These are phyloP conservation scores for Linepithema humile DNA, from an alignment of 1,140 invertebrate genomes.

Conservation along the genomic window DNA sequence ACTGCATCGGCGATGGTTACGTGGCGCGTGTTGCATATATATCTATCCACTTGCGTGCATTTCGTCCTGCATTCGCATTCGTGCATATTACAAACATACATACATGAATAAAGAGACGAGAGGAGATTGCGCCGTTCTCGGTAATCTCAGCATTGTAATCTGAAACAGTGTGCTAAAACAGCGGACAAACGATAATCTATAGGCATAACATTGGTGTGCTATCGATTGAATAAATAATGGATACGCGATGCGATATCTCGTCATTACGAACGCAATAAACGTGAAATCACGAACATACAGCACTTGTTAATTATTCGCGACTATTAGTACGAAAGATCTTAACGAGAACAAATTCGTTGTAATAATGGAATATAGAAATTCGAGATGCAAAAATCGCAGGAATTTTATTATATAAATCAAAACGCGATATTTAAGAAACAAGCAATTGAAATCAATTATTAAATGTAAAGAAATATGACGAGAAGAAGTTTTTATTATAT, in stretches of 20 bases:
- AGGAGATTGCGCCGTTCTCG: slow-evolving; percentile 19
- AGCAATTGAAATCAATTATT: no score
- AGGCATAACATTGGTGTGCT: background rate
- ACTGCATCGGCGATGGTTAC: slow-evolving; percentile 23
- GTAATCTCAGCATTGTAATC: slow-evolving; percentile 32
- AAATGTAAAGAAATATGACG: no score
- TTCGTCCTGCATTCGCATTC: background rate
- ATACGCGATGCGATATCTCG: background rate
- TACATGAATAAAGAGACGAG: slow-evolving; percentile 26
- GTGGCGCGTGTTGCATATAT: slow-evolving; percentile 1
- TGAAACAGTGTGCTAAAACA: slow-evolving; percentile 17
- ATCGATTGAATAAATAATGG: slow-evolving; percentile 32
- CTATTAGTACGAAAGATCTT: background rate
- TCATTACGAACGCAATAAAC: slow-evolving; percentile 14
- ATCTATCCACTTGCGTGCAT: background rate
- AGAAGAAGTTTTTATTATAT: no score
- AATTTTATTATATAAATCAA: background rate
- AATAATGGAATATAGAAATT: background rate
- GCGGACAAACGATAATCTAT: background rate
- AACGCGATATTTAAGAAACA: no score
- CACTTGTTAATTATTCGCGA: slow-evolving; percentile 1
- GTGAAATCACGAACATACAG: slow-evolving; percentile 1
- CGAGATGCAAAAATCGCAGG: background rate
- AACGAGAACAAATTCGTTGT: background rate
- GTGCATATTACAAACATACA: background rate